Evolutionary conservation across 1,140 invertebrate species (phyloP), one percentile per base, ranked within the genome.

Genomic region (Drosophila auraria): DNA sequence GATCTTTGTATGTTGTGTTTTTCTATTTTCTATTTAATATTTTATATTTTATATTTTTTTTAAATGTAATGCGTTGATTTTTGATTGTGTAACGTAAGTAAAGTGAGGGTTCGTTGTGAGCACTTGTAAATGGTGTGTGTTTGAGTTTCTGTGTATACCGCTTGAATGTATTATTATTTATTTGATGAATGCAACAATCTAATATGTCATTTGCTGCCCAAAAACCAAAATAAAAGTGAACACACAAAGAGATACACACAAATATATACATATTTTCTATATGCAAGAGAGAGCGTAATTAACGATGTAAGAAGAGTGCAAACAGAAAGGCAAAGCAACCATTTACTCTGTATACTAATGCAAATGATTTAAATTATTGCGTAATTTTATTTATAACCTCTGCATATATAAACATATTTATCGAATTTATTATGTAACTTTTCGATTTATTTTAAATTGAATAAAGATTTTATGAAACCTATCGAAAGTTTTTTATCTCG

Each of bases 351-450:
- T 81, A 72, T 81, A 81, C 84, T 83, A 89, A 86, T 81, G 54
- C 80, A 23, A 70, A 59, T 51, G 60, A 81, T 75, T 83, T 83
- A 89, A 87, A 83, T 77, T 87, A 89, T 81, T 87, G 70, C 65
- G 65, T 89, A 87, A 83, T 70, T 78, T 87, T 83, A 87, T 87
- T 89, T 84, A 84, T 81, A 81, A 78, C 81, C 78, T 56, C 53
- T 89, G 68, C 87, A 89, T 79, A 79, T 79, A 81, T 79, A 69
- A 87, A 76, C 81, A 87, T 87, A 87, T 87, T 87, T 87, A 87
- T 87, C 84, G 84, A 87, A 87, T 87, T 87, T 87, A 87, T 87
- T 87, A 87, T 89, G 81, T 87, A 89, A 80, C 66, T 87, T 87
- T 87, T 82, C 77, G 81, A 89, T 87, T 87, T 89, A 78, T 81